Percentiles rank a stretch among this genome's conserved stretches.
phyloP scores from a whole-genome alignment of 2,888 invertebrate genomes.

The Celastrina argiolus region DNA sequence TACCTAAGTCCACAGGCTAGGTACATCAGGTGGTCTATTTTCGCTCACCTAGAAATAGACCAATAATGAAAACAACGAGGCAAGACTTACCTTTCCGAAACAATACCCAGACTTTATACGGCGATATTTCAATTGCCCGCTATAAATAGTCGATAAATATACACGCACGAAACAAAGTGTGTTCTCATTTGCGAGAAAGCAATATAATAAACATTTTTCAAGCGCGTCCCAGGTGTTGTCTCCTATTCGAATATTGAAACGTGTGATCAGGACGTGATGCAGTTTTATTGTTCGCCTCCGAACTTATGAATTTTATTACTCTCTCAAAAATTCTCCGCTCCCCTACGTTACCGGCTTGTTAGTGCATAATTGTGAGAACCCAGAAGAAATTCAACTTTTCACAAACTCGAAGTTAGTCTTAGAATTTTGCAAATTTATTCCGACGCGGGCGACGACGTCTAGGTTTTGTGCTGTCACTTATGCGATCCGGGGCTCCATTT shows the following conservation, averaged over 20 bases:
- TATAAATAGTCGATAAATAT: conserved; percentile 11
- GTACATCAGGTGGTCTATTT: conserved; percentile 1
- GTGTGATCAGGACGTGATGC: conserved; percentile 75
- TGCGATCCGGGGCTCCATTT: not conserved
- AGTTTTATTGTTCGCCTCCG: conserved; percentile 70
- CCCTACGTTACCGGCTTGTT: conserved; percentile 27
- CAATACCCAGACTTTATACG: not conserved
- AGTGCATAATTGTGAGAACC: conserved; percentile 24
- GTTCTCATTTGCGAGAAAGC: conserved; percentile 58
- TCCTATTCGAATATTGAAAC: conserved; percentile 68
- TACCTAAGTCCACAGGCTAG: not conserved
- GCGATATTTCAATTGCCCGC: conserved; percentile 33
- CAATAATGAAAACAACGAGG: not conserved
- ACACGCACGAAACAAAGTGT: conserved; percentile 39
- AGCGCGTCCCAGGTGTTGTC: conserved; percentile 66
- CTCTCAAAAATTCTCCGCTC: conserved; percentile 45
- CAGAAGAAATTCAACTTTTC: conserved; percentile 18
- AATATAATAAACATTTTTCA: conserved; percentile 70
- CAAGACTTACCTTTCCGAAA: not conserved
- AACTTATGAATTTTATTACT: conserved; percentile 64
- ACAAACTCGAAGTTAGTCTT: conserved; percentile 12
- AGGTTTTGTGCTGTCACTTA: conserved; percentile 2
- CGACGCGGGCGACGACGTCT: conserved; percentile 9
- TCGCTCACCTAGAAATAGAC: not conserved
- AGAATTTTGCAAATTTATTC: conserved; percentile 21